Conservation (phyloP, 2,888 invertebrate genomes). For the Eudemis profundana region DNA sequence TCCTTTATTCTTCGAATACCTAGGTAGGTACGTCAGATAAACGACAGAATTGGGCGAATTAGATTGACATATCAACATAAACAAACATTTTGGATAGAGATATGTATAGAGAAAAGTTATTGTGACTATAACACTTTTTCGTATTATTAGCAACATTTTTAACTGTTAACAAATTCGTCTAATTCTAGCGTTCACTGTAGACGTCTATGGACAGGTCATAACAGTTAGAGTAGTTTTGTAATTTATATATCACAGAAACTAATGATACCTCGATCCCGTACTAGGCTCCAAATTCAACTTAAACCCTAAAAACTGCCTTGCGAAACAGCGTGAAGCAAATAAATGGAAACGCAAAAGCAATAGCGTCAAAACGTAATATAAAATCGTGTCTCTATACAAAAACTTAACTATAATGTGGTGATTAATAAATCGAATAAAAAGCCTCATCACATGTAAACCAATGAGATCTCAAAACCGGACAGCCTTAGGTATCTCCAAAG, state of each 20-base stretch:
- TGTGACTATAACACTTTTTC: too few relatives aligned
- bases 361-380: slow-evolving; percentile 61
- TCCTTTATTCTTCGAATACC: too few relatives aligned
- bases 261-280: slow-evolving; percentile 6
- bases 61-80: too few relatives aligned
- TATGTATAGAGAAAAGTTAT: too few relatives aligned
- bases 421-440: slow-evolving; percentile 62
- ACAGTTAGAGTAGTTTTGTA: background rate
- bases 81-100: too few relatives aligned
- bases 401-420: slow-evolving; percentile 60
- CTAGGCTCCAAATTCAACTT: slow-evolving; percentile 40
- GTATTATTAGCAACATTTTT: too few relatives aligned
- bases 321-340: slow-evolving; percentile 48
- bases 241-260: background rate
- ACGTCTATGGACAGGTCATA: too few relatives aligned
- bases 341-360: slow-evolving; percentile 33
- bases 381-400: slow-evolving; percentile 71
- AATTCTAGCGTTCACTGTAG: too few relatives aligned
- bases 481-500: background rate
- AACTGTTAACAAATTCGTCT: background rate
- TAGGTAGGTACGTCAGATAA: too few relatives aligned
- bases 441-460: slow-evolving; percentile 75
- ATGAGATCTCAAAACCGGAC: slow-evolving; percentile 66
- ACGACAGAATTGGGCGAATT: too few relatives aligned
- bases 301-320: slow-evolving; percentile 49